Evolutionary conservation across 2,888 invertebrate genomes (phyloP).

Genomic region (Hyalella azteca): DNA sequence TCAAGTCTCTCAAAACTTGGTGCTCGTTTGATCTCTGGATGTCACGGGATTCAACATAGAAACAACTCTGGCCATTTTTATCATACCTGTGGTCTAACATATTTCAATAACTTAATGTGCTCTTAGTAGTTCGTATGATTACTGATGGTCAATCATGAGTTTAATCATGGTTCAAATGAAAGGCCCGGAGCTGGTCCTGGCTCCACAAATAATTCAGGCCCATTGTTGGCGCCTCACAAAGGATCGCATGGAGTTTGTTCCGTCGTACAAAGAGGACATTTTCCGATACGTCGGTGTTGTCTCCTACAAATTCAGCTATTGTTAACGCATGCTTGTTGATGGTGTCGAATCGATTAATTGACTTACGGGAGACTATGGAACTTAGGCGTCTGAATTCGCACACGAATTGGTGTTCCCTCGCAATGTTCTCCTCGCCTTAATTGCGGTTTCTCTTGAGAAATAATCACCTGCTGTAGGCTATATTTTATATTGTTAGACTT

Average conservation of each 20-base stretch:
- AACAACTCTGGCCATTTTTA: too few species aligned
- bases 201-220: slow-evolving; percentile 8
- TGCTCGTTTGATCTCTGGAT: too few species aligned
- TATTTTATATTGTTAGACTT: too few species aligned
- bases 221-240: slow-evolving; percentile 12
- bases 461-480: too few species aligned
- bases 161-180: slow-evolving; percentile 9
- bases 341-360: slow-evolving; percentile 3
- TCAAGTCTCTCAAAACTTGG: too few species aligned
- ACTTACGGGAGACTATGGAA: background rate
- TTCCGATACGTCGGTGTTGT: slow-evolving; percentile 13
- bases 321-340: background rate
- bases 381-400: background rate
- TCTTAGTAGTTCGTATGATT: background rate
- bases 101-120: too few species aligned
- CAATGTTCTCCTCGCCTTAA: too few species aligned
- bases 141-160: background rate
- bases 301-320: background rate
- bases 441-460: too few species aligned
- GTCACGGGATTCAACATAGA: too few species aligned
- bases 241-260: background rate
- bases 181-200: background rate
- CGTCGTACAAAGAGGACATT: background rate
- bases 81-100: too few species aligned
- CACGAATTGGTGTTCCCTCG: too few species aligned